Evolutionary conservation across 2,797 vertebrate species (phyloP), one percentile per base, ranked within the genome.

Genomic region (Acestrorhynchus altus): DNA sequence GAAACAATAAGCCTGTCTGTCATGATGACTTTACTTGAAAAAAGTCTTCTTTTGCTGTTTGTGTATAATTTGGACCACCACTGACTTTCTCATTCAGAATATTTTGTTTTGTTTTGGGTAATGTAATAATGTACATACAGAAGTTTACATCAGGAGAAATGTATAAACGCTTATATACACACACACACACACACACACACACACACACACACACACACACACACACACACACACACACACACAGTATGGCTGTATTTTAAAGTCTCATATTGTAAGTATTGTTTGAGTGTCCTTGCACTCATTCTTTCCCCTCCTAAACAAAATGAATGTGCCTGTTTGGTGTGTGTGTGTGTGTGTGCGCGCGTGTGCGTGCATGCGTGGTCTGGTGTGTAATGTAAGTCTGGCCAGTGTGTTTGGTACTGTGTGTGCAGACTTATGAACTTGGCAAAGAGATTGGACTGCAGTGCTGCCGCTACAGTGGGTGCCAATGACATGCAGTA

Each of bases 391-490:
- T 72, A 66, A 66, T 66, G 63, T 24, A 47, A 66, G 64, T 24
- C 20, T 46, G 64, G 31, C 47, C 47, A 31, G 71, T 51, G 66
- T 75, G 76, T 75, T 77, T 39, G 26, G 81, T 66, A 78, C 61
- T 76, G 72, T 28, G 52, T 24, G 67, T 72, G 67, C 61, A 76
- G 74, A 65, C 77, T 47, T 74, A 40, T 65, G 72, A 66, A 76
- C 74, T 83, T 83, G 81, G 81, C 81, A 26, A 74, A 40, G 24
- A 49, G 31, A 73, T 73, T 60, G 46, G 76, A 72, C 78, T 80
- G 81, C 81, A 83, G 77, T 77, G 74, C 78, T 77, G 73, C 60
- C 61, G 20, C 61, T 72, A 63, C 49, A 52, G 9, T 59, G 71
- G 40, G 61, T 79, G 74, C 60, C 49, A 65, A 47, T 77, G 57